phyloP scores from a whole-genome alignment of 1,140 invertebrate species.

The Berghia stephanieae region DNA sequence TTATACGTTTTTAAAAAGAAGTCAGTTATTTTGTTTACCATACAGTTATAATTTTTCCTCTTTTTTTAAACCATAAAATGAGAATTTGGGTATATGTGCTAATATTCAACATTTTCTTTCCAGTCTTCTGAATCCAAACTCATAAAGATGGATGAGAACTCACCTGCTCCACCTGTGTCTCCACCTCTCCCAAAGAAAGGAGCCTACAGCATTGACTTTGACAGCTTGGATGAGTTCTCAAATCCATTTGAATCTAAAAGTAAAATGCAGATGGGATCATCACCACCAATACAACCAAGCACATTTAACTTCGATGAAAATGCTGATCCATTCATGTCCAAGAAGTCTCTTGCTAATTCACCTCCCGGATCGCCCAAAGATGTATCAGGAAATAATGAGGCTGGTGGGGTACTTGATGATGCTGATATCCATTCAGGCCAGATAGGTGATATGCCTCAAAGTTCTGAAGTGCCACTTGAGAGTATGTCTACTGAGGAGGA shows the following conservation, averaged over 20 bases:
- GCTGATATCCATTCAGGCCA: not conserved
- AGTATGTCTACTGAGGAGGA: not conserved
- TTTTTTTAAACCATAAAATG: too few species aligned
- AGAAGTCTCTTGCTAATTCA: not conserved
- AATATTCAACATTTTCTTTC: too few species aligned
- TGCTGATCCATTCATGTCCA: conserved; percentile 20
- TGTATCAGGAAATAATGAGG: too few species aligned
- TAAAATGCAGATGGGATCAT: conserved; percentile 20
- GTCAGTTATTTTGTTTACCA: too few species aligned
- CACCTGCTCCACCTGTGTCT: conserved; percentile 8
- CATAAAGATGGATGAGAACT: too few species aligned
- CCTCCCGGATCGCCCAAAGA: conserved; percentile 20
- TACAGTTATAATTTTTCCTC: too few species aligned
- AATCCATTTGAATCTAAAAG: conserved; percentile 26
- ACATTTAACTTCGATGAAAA: not conserved
- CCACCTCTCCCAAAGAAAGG: conserved; percentile 26
- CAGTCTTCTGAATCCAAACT: too few species aligned
- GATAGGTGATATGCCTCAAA: not conserved
- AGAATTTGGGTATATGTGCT: too few species aligned
- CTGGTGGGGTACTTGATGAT: too few species aligned
- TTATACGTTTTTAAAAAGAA: too few species aligned
- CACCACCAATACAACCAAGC: not conserved
- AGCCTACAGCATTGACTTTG: conserved; percentile 25
- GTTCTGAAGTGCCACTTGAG: not conserved
- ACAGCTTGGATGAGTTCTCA: conserved; percentile 6